A percentile compares a stretch with the other conserved stretches of the same genome.
Evolutionary conservation across 2,113 vertebrate species (phyloP).

Genomic region (Danio rerio): DNA sequence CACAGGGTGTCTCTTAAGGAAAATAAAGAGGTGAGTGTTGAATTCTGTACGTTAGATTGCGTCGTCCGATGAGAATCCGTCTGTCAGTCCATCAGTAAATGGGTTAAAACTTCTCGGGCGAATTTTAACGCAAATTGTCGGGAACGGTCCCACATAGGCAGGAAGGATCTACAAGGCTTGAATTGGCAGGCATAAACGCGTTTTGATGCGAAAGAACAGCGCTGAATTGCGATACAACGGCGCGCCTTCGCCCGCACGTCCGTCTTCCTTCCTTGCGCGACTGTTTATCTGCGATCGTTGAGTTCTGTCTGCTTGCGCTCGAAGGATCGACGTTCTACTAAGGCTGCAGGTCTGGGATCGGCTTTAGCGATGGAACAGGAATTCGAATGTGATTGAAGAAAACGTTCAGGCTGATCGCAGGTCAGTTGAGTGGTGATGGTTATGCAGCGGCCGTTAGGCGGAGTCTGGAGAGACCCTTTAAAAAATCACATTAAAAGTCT

Average conservation of each 20-base stretch:
- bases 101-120: slow-evolving; percentile 22
- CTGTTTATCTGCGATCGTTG: slow-evolving; percentile 11
- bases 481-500: background rate
- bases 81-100: slow-evolving; percentile 39
- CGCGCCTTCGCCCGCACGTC: background rate
- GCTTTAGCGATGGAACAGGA: background rate
- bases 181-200: background rate
- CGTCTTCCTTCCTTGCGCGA: slow-evolving; percentile 14
- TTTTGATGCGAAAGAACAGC: background rate
- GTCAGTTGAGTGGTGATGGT: background rate
- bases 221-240: background rate
- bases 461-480: background rate
- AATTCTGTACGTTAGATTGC: slow-evolving; percentile 8
- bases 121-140: slow-evolving; percentile 43
- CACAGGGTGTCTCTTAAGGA: background rate
- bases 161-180: background rate
- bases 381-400: background rate
- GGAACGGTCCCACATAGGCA: background rate
- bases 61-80: slow-evolving; percentile 32
- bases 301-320: slow-evolving; percentile 15
- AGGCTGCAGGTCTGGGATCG: background rate
- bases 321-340: background rate
- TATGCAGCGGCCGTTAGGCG: background rate
- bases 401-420: background rate
- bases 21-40: background rate